These are phyloP conservation scores for Sebastes kiyomatsui DNA, from an alignment of 2,797 vertebrate species.

Conservation along the genomic window DNA sequence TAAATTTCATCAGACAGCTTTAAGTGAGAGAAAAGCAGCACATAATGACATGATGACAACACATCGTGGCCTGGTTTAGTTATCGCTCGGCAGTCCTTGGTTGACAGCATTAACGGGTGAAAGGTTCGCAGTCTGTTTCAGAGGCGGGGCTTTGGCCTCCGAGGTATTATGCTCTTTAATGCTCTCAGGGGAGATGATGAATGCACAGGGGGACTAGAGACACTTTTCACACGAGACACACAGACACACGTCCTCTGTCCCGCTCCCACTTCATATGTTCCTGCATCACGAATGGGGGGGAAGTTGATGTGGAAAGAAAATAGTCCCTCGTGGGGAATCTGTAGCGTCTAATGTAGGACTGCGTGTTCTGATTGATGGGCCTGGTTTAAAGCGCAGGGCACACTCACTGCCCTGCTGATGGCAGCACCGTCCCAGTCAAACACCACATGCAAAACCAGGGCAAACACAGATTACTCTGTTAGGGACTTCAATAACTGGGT, in stretches of 20 bases:
- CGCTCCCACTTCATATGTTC: conserved; percentile 17
- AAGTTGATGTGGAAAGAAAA: conserved; percentile 3
- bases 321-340: not conserved
- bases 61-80: conserved; percentile 9
- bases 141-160: conserved; percentile 10
- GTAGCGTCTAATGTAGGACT: not conserved
- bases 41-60: not conserved
- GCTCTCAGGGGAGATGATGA: conserved; percentile 28
- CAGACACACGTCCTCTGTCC: conserved; percentile 23
- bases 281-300: not conserved
- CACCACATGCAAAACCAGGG: conserved; percentile 31
- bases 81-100: not conserved
- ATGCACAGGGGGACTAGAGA: not conserved
- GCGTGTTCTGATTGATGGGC: conserved; percentile 6
- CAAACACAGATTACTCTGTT: conserved; percentile 51
- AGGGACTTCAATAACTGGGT: conserved; percentile 11
- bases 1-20: not conserved
- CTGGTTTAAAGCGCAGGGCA: not conserved
- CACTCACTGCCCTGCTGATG: conserved; percentile 45
- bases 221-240: not conserved
- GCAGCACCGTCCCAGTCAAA: conserved; percentile 41
- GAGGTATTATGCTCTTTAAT: conserved; percentile 51
- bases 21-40: not conserved
- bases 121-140: conserved; percentile 35
- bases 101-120: conserved; percentile 36